phyloP scores from a whole-genome alignment of 2,888 invertebrate species.

The Hemithea aestivaria region DNA sequence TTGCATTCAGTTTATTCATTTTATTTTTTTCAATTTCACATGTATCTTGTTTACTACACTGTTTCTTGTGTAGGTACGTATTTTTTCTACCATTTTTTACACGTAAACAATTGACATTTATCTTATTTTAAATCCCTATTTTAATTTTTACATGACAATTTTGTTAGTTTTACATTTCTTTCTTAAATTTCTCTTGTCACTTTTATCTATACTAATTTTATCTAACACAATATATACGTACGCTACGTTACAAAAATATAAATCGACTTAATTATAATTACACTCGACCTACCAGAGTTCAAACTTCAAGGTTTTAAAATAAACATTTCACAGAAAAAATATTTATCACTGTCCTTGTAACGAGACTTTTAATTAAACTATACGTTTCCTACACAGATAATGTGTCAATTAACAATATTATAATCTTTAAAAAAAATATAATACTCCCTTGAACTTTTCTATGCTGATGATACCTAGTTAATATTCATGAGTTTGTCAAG shows the following conservation, averaged over 20 bases:
- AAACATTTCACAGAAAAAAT: constrained; percentile 9
- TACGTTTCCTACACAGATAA: constrained; percentile 9
- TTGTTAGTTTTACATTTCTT: no score
- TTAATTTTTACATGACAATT: no score
- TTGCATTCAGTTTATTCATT: no score
- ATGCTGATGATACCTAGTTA: constrained; percentile 31
- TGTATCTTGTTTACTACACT: no score
- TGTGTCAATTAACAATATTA: constrained; percentile 1
- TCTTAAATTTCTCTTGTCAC: no score
- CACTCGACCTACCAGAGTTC: background rate
- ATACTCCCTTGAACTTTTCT: constrained; percentile 44
- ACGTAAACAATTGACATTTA: no score
- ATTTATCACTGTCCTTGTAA: constrained; percentile 6
- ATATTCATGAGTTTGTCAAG: constrained; percentile 33
- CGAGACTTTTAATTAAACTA: constrained; percentile 4
- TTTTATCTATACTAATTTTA: no score
- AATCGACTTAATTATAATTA: background rate
- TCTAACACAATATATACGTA: no score
- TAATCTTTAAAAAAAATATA: constrained; percentile 24
- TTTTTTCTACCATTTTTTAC: no score
- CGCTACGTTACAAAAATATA: constrained; percentile 4
- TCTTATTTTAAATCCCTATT: no score
- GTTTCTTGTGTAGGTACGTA: no score
- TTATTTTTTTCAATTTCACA: no score
- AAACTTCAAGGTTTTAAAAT: constrained; percentile 7